Conservation (phyloP, 2,888 invertebrate genomes). For the Enchytraeus crypticus region DNA sequence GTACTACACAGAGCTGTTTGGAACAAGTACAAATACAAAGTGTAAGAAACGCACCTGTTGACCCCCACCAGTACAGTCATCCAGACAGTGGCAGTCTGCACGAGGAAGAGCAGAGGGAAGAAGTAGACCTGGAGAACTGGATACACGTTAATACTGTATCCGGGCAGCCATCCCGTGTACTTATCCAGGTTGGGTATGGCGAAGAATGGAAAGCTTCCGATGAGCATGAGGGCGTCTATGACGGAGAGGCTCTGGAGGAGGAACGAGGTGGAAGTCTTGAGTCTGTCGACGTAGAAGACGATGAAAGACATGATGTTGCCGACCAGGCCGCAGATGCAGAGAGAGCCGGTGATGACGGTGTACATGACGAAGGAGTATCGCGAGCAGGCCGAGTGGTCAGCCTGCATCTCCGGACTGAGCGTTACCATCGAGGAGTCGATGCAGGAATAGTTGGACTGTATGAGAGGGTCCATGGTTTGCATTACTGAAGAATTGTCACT, state of each 20-base stretch:
- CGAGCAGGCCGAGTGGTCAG: background rate
- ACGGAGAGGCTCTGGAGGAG: constrained; percentile 26
- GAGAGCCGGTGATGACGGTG: constrained; percentile 21
- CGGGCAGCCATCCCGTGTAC: background rate
- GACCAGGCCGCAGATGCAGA: constrained; percentile 23
- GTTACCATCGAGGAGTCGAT: background rate
- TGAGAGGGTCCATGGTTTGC: no score
- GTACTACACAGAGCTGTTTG: no score
- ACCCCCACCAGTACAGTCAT: constrained; percentile 24
- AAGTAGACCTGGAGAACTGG: constrained; percentile 6
- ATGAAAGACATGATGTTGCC: constrained; percentile 24
- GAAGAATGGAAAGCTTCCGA: constrained; percentile 22
- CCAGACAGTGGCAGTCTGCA: constrained; percentile 28
- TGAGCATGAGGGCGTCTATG: constrained; percentile 23
- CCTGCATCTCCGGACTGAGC: background rate
- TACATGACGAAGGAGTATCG: constrained; percentile 24
- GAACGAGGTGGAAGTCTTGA: constrained; percentile 29
- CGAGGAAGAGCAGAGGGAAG: constrained; percentile 16
- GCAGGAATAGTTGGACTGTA: background rate
- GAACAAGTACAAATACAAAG: no score
- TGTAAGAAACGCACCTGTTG: no score
- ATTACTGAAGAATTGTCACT: no score
- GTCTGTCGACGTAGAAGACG: constrained; percentile 26
- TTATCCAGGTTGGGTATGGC: constrained; percentile 16
- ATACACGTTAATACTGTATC: background rate